Evolutionary conservation across 2,888 invertebrate species (phyloP).

Genomic region (Trichopoda pennipes): DNA sequence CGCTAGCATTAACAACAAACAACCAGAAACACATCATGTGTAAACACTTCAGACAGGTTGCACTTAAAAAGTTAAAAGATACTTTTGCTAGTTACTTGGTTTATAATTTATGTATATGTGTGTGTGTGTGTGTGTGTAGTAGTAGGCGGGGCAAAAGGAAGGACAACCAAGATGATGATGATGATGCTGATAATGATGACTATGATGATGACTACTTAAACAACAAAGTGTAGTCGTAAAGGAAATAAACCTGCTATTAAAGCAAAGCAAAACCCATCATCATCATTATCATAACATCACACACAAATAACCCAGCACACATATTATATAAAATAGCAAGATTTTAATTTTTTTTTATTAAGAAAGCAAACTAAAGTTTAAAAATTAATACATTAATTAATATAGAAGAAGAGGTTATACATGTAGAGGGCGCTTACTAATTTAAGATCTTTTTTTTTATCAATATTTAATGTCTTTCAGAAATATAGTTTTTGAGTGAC

Average conservation of each 20-base stretch:
- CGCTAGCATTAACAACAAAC: slow-evolving; percentile 40
- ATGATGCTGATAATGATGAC: slow-evolving; percentile 8
- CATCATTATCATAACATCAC: slow-evolving; percentile 60
- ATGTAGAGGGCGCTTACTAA: no score
- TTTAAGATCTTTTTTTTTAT: no score
- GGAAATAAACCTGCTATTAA: slow-evolving; percentile 62
- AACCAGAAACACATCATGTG: slow-evolving; percentile 55
- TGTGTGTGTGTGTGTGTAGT: not conserved
- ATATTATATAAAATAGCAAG: not conserved
- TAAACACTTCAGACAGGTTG: slow-evolving; percentile 65
- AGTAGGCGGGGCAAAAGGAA: slow-evolving; percentile 36
- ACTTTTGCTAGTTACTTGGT: slow-evolving; percentile 21
- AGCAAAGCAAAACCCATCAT: slow-evolving; percentile 61
- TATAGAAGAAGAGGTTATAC: no score
- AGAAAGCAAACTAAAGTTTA: no score
- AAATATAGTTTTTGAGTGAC: no score
- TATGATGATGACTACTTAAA: slow-evolving; percentile 46
- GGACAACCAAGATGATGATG: slow-evolving; percentile 8
- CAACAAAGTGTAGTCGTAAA: slow-evolving; percentile 53
- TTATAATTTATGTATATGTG: no score
- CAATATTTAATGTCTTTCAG: no score
- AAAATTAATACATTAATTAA: not conserved
- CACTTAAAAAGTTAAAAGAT: slow-evolving; percentile 65
- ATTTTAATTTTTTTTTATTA: not conserved
- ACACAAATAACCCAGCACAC: slow-evolving; percentile 34